Evolutionary conservation across 2,797 vertebrate species (phyloP).

Genomic region (Benthosema pterotum): DNA sequence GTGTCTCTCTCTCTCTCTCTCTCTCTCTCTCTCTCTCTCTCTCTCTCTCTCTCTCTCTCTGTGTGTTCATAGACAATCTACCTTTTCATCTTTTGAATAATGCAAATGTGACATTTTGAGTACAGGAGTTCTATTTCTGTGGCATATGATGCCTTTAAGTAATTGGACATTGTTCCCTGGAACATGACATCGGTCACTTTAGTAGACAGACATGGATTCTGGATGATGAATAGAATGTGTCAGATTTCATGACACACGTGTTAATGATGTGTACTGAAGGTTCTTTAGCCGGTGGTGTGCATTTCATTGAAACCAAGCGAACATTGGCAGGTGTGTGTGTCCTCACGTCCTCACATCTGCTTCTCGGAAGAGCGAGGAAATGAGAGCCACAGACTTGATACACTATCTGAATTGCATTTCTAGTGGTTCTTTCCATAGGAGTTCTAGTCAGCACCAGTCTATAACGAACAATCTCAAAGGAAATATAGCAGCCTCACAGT

Average conservation of each 20-base stretch:
- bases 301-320: conserved; percentile 10
- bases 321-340: not conserved
- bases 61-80: conserved; percentile 1
- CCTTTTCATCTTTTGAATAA: conserved; percentile 33
- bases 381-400: conserved; percentile 3
- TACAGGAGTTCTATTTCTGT: conserved; percentile 38
- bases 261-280: conserved; percentile 6
- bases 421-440: not conserved
- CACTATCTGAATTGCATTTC: conserved; percentile 1
- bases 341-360: conserved; percentile 6
- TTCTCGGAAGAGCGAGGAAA: not conserved
- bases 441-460: too few relatives aligned
- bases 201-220: conserved; percentile 11
- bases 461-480: too few relatives aligned
- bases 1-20: too few relatives aligned
- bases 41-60: too few relatives aligned
- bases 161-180: not conserved
- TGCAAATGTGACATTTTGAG: conserved; percentile 31
- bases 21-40: too few relatives aligned
- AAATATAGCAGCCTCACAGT: too few relatives aligned
- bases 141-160: conserved; percentile 21
- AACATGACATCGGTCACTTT: conserved; percentile 16
- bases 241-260: conserved; percentile 22
- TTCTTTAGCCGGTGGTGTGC: conserved; percentile 27
- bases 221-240: conserved; percentile 8